Evolutionary conservation across 2,888 invertebrate genomes (phyloP).

Genomic region (Eilema caniola): DNA sequence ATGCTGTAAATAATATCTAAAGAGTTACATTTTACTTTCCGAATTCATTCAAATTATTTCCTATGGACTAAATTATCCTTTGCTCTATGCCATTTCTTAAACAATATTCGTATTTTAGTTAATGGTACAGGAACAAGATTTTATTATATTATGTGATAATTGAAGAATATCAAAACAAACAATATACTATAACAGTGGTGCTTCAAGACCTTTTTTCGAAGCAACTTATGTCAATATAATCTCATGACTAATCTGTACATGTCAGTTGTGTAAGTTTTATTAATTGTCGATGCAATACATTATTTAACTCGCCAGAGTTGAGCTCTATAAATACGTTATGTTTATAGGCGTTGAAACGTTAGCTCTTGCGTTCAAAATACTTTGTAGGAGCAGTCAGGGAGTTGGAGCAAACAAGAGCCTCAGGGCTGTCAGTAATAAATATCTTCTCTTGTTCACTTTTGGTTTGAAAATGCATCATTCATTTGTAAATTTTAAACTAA

Average conservation of each 20-base stretch:
- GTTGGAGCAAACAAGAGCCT: constrained; percentile 70
- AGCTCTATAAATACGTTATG: constrained; percentile 72
- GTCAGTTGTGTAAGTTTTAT: constrained; percentile 5
- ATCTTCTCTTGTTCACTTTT: constrained; percentile 69
- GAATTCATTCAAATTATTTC: too few species aligned
- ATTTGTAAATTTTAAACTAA: background rate
- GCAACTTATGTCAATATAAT: background rate
- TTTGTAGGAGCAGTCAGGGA: constrained; percentile 63
- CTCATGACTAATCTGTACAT: background rate
- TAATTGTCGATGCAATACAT: constrained; percentile 21
- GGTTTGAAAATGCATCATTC: constrained; percentile 18
- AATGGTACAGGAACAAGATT: background rate
- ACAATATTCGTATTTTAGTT: background rate
- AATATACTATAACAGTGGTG: background rate
- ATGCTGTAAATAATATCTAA: background rate
- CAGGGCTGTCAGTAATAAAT: constrained; percentile 79
- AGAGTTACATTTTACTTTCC: background rate
- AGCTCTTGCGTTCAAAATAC: constrained; percentile 68
- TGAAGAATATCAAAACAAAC: background rate
- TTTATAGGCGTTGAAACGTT: constrained; percentile 73
- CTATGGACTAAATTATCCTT: too few species aligned
- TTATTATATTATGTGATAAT: background rate
- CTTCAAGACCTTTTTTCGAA: background rate
- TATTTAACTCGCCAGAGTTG: constrained; percentile 24
- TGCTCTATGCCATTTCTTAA: too few species aligned